Conservation (phyloP, 2,888 invertebrate genomes). For the Anarsia innoxiella region DNA sequence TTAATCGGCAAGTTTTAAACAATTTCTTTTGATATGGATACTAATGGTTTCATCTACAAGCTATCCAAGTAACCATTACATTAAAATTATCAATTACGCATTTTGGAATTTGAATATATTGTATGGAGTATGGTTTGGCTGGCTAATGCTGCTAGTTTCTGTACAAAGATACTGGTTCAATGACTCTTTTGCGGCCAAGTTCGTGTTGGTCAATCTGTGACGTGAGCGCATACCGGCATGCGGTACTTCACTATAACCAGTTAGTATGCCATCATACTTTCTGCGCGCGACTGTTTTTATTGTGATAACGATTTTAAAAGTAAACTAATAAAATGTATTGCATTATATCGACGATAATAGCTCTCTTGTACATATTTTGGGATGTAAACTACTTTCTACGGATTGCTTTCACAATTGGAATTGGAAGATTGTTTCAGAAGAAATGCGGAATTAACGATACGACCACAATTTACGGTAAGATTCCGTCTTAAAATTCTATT, state of each 20-base stretch:
- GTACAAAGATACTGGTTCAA: constrained; percentile 23
- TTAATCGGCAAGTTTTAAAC: too few species aligned
- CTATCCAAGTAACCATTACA: too few species aligned
- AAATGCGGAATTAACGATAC: constrained; percentile 81
- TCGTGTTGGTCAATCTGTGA: constrained; percentile 8
- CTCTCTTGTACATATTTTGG: constrained; percentile 80
- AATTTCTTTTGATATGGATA: too few species aligned
- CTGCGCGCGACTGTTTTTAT: background rate
- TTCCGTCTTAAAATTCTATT: constrained; percentile 5
- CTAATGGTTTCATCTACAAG: too few species aligned
- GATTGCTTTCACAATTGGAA: constrained; percentile 80
- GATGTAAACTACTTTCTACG: constrained; percentile 88
- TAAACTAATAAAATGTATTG: constrained; percentile 56
- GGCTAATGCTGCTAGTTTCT: constrained; percentile 27
- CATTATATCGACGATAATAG: constrained; percentile 48
- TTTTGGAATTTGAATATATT: too few species aligned
- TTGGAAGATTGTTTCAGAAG: constrained; percentile 80
- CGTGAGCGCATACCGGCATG: constrained; percentile 13
- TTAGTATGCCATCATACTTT: background rate
- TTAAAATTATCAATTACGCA: too few species aligned
- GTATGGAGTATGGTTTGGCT: too few species aligned
- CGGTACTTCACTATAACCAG: too few species aligned
- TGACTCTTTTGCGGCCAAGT: constrained; percentile 20
- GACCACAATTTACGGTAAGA: constrained; percentile 84
- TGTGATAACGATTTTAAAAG: constrained; percentile 11